Percentiles rank a stretch among this genome's conserved stretches.
These are phyloP conservation scores for Cryptotermes secundus DNA, from an alignment of 1,140 invertebrate genomes.

Conservation along the genomic window DNA sequence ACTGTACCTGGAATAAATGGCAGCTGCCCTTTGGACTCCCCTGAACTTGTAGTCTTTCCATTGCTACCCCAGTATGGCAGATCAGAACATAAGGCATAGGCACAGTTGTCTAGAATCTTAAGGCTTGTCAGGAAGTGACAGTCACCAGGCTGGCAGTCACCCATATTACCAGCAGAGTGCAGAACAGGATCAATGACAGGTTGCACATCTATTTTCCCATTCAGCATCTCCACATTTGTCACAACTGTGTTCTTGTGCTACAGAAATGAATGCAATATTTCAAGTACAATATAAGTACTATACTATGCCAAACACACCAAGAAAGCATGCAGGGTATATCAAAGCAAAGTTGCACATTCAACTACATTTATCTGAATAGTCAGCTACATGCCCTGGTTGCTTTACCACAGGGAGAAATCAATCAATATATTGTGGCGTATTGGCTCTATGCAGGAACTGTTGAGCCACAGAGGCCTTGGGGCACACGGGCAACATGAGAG, in stretches of 20 bases:
- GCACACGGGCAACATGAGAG: too few species aligned
- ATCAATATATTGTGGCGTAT: too few species aligned
- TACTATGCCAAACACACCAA: too few species aligned
- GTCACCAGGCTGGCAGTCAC: constrained; percentile 49
- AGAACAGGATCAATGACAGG: constrained; percentile 52
- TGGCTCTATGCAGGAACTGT: too few species aligned
- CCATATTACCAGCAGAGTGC: constrained; percentile 50
- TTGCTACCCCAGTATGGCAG: constrained; percentile 40
- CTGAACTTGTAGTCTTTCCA: background rate
- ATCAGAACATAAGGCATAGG: constrained; percentile 45
- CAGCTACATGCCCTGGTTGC: too few species aligned
- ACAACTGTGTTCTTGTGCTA: constrained; percentile 46
- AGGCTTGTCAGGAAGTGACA: constrained; percentile 50
- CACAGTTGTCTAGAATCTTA: constrained; percentile 45
- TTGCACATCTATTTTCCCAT: constrained; percentile 48
- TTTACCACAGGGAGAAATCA: too few species aligned
- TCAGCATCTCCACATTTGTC: constrained; percentile 50
- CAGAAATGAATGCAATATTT: constrained; percentile 19
- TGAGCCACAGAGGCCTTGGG: too few species aligned
- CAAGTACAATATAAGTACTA: too few species aligned
- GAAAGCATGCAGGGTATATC: too few species aligned
- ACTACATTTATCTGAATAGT: too few species aligned
- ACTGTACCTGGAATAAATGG: background rate
- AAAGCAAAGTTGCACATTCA: too few species aligned
- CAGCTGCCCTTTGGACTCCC: background rate